Evolutionary conservation across 1,140 invertebrate genomes (phyloP), one percentile per base, ranked within the genome.

Genomic region (Zeugodacus cucurbitae): DNA sequence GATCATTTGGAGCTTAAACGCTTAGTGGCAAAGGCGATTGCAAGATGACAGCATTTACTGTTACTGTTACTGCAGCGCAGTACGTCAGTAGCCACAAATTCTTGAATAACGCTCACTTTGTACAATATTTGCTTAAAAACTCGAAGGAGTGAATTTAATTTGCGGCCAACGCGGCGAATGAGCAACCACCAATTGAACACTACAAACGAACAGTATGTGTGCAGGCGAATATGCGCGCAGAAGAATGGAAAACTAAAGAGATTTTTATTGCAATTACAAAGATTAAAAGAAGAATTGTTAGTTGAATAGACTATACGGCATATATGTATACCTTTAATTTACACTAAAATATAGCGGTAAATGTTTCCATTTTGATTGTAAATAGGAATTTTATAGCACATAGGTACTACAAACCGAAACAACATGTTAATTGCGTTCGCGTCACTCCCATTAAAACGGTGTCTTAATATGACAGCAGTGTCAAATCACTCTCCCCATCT

Each of bases 11-110:
- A 82, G 41, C 74, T 82, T 48, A 48, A 82, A 82, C 41, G 74
- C 74, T 82, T 82, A 82, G 37, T 82, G 74, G 74, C n/a, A 48
- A 37, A 82, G n/a, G 74, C 74, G 41, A 82, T 82, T 82, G 37
- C 41, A 82, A 82, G 74, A 82, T 48, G 74, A 48, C 6, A 48
- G 74, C 22, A 48, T 82, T 74, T 37, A 37, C 34, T 44, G 37
- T 74, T 37, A 37, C 34, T 44, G 37, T 74, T 48, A 82, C 37
- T 82, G 48, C 44, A 22, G 14, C 48, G 48, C 2, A 8, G 22
- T 29, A 44, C 37, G 74, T 8, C 74, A 82, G 74, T 29, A n/a
- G 74, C 37, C 74, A 82, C 74, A 82, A 48, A 82, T 82, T 41
- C 74, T 82, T 48, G 74, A 82, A 48, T 82, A 82, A 82, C 44